Percentiles rank a stretch among this genome's conserved stretches.
Evolutionary conservation across 37 sponge, comb jelly and placozoan genomes (phyloP).

Genomic region (Dysidea cf. avara): DNA sequence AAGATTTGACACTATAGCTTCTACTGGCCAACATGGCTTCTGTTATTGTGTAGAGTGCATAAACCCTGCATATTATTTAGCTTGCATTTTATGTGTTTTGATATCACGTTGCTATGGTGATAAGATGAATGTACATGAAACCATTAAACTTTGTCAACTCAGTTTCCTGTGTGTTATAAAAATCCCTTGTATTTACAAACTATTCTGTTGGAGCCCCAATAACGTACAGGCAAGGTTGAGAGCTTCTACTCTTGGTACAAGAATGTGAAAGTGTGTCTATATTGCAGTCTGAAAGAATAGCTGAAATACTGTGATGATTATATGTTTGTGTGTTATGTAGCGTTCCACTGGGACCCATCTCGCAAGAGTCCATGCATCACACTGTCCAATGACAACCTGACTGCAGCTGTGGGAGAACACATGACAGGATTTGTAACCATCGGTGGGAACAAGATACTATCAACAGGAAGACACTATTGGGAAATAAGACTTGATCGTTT

Average conservation of each 20-base stretch:
- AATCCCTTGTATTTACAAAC: too few species aligned
- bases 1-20: too few species aligned
- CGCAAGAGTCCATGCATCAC: conserved; percentile 14
- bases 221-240: too few species aligned
- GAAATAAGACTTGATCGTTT: conserved; percentile 46
- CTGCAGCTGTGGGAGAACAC: conserved; percentile 45
- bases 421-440: conserved; percentile 40
- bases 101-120: too few species aligned
- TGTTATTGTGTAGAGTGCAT: too few species aligned
- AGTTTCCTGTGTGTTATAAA: too few species aligned
- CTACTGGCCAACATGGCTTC: too few species aligned
- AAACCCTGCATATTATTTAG: too few species aligned
- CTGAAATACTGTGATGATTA: conserved; percentile 1
- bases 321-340: conserved; percentile 9
- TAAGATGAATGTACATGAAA: too few species aligned
- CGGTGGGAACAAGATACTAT: conserved; percentile 36
- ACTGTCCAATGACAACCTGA: conserved; percentile 32
- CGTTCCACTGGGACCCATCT: conserved; percentile 43
- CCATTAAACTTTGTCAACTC: too few species aligned
- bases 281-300: not conserved
- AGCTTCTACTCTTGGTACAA: not conserved
- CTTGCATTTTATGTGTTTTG: too few species aligned
- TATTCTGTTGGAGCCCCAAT: too few species aligned
- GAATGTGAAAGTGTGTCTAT: not conserved
- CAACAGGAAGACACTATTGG: conserved; percentile 52